These are phyloP conservation scores for Xiphophorus couchianus DNA, from an alignment of 2,113 vertebrate genomes.

Conservation along the genomic window DNA sequence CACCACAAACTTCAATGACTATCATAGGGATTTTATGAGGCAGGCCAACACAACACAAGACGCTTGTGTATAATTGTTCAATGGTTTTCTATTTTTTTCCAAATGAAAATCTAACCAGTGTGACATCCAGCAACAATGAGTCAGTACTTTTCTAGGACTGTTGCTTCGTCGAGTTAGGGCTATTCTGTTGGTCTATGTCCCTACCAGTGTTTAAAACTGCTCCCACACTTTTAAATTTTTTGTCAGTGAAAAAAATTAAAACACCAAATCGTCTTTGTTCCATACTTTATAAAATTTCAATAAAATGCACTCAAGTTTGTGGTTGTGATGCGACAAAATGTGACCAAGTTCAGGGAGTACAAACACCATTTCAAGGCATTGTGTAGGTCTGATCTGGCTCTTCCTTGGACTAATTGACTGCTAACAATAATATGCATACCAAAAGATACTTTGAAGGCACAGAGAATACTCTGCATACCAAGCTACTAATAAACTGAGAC, in stretches of 20 bases:
- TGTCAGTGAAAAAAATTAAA: neutral
- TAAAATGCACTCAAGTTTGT: neutral
- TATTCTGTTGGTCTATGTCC: neutral
- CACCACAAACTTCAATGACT: too few relatives aligned
- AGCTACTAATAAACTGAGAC: conserved; percentile 30
- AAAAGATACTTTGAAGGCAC: conserved; percentile 25
- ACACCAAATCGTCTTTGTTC: neutral
- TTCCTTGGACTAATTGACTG: neutral
- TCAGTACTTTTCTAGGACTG: neutral
- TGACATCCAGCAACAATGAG: neutral
- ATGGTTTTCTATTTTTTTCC: too few relatives aligned
- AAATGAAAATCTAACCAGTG: neutral
- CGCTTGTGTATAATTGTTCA: neutral
- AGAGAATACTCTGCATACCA: conserved; percentile 36
- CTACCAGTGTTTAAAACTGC: neutral
- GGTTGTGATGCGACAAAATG: neutral
- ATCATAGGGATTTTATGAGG: too few relatives aligned
- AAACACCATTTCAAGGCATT: neutral
- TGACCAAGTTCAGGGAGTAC: neutral
- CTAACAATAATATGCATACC: neutral
- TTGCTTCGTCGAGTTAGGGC: too few relatives aligned
- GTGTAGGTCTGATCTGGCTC: too few relatives aligned
- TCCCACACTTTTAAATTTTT: neutral
- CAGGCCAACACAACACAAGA: too few relatives aligned
- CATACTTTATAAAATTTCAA: neutral